Evolutionary conservation across 2,113 vertebrate species (phyloP).

Genomic region (Amblyornis subalaris): DNA sequence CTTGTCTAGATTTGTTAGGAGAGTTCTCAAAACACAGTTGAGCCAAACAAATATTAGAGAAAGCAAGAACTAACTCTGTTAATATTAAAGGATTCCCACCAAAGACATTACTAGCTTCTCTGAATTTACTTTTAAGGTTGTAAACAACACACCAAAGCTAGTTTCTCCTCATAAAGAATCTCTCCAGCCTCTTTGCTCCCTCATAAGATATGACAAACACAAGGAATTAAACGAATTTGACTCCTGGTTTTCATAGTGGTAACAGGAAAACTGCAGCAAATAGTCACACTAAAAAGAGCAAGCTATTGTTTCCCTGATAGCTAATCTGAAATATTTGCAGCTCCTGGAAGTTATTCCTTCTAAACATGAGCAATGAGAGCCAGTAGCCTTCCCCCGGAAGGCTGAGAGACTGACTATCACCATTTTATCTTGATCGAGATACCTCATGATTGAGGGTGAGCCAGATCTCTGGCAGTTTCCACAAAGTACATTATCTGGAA

Average conservation of each 20-base stretch:
- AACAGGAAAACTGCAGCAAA: neutral
- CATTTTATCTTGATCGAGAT: neutral
- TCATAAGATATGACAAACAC: neutral
- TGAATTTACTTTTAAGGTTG: neutral
- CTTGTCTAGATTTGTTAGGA: neutral
- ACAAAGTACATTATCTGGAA: neutral
- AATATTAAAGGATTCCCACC: neutral
- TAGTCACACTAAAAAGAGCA: neutral
- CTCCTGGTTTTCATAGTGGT: neutral
- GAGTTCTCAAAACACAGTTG: neutral
- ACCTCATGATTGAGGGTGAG: neutral
- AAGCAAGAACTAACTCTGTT: neutral
- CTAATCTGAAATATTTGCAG: neutral
- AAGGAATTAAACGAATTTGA: neutral
- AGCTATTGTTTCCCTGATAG: neutral
- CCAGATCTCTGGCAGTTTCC: neutral
- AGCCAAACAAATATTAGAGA: neutral
- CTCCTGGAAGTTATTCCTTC: neutral
- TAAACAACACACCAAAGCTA: accelerated
- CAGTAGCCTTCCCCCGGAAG: neutral
- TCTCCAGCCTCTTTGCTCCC: neutral
- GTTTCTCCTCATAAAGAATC: neutral
- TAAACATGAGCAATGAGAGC: neutral
- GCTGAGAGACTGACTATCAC: neutral
- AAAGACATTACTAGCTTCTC: neutral